Conservation (phyloP, 2,797 vertebrate species). For the Danio aesculapii region DNA sequence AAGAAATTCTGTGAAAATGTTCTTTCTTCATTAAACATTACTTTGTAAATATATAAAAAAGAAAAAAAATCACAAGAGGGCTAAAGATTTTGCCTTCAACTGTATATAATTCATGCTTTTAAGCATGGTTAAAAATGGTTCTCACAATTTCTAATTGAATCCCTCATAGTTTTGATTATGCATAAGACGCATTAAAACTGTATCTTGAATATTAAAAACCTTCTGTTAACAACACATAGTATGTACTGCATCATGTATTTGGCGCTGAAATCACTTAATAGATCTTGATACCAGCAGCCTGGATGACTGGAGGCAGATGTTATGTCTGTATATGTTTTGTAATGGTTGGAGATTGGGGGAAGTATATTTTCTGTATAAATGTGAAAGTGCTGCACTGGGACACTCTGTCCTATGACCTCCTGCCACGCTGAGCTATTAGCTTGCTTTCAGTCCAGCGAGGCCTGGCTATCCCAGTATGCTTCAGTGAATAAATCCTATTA, state of each 20-base stretch:
- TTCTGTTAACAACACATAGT: neutral
- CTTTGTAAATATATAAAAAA: too few species aligned
- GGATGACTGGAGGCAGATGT: neutral
- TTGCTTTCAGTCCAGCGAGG: conserved; percentile 43
- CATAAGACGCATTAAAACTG: neutral
- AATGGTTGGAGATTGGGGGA: conserved; percentile 23
- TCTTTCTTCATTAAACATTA: too few species aligned
- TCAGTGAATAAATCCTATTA: conserved; percentile 59
- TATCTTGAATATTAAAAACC: neutral
- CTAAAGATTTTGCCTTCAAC: too few species aligned
- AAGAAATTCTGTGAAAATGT: too few species aligned
- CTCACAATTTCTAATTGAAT: too few species aligned
- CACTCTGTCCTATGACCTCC: conserved; percentile 36
- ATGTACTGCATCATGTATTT: neutral
- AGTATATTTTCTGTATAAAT: conserved; percentile 12
- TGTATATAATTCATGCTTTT: too few species aligned
- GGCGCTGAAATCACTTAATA: neutral
- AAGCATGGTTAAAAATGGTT: too few species aligned
- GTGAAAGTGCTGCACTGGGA: conserved; percentile 6
- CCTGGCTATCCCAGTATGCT: conserved; percentile 49
- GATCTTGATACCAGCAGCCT: too few species aligned
- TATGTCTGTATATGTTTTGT: conserved; percentile 10
- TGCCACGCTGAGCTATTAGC: conserved; percentile 50
- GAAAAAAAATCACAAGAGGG: too few species aligned
- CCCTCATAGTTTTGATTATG: neutral